phyloP scores from a whole-genome alignment of 2,797 vertebrate species.

The Cetoscarus ocellatus region DNA sequence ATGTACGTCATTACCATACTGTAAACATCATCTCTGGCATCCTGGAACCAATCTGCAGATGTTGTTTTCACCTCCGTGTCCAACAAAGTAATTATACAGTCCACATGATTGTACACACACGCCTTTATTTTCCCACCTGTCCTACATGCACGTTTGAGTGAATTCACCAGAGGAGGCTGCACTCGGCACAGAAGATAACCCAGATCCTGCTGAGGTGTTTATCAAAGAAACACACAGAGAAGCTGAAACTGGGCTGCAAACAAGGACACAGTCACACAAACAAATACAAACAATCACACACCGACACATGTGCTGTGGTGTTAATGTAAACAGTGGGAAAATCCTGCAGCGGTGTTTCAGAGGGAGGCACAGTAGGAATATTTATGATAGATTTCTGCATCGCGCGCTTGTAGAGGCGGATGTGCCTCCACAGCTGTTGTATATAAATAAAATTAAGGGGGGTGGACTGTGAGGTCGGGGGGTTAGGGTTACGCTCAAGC shows the following conservation, averaged over 20 bases:
- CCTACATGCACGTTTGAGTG: conserved; percentile 7
- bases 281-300: not conserved
- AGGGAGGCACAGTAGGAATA: not conserved
- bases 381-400: conserved; percentile 3
- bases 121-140: conserved; percentile 21
- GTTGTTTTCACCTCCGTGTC: conserved; percentile 19
- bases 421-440: no score
- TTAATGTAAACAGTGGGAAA: not conserved
- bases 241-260: conserved; percentile 12
- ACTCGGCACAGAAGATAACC: conserved; percentile 13
- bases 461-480: no score
- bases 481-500: no score
- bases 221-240: conserved; percentile 8
- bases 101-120: not conserved
- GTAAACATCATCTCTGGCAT: conserved; percentile 6
- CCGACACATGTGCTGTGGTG: not conserved
- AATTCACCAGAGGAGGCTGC: conserved; percentile 2
- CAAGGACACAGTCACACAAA: conserved; percentile 5
- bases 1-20: conserved; percentile 9
- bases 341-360: conserved; percentile 4
- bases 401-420: no score
- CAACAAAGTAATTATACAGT: conserved; percentile 15
- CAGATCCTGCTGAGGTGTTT: conserved; percentile 4
- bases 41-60: conserved; percentile 20
- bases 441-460: no score